Conservation (phyloP, 2,888 invertebrate species). For the Mythimna impura region DNA sequence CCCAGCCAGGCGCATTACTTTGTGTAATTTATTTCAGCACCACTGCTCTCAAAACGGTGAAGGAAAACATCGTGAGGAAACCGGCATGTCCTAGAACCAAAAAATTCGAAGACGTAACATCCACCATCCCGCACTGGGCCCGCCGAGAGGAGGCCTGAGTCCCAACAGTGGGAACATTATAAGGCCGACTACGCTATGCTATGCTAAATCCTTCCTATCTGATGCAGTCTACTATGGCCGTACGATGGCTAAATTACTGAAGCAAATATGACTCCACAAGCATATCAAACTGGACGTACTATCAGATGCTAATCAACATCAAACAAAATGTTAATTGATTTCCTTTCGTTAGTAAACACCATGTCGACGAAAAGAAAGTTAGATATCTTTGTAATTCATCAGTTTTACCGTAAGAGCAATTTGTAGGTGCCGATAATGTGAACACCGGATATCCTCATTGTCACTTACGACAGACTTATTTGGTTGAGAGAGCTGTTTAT, state of each 20-base stretch:
- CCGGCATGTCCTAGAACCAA: too few species aligned
- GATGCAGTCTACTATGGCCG: too few species aligned
- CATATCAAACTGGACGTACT: background rate
- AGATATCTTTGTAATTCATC: conserved; percentile 11
- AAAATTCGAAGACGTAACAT: too few species aligned
- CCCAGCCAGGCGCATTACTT: too few species aligned
- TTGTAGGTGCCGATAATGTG: conserved; percentile 15
- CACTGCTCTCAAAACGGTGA: too few species aligned
- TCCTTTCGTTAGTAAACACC: conserved; percentile 22
- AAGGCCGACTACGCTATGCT: too few species aligned
- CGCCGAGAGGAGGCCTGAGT: too few species aligned
- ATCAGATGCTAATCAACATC: conserved; percentile 35
- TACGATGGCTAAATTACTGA: background rate
- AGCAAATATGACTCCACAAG: background rate
- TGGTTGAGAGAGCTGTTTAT: conserved; percentile 6
- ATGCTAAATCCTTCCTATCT: too few species aligned
- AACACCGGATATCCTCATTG: conserved; percentile 58
- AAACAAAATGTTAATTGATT: conserved; percentile 41
- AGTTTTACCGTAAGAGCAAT: conserved; percentile 41
- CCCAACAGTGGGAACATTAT: too few species aligned
- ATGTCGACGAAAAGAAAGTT: conserved; percentile 36
- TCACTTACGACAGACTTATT: conserved; percentile 34
- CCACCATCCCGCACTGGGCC: too few species aligned
- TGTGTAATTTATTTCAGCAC: too few species aligned
- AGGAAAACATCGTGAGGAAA: too few species aligned